These are phyloP conservation scores for Drosophila infuscata DNA, from an alignment of 2,888 invertebrate genomes.

Conservation along the genomic window DNA sequence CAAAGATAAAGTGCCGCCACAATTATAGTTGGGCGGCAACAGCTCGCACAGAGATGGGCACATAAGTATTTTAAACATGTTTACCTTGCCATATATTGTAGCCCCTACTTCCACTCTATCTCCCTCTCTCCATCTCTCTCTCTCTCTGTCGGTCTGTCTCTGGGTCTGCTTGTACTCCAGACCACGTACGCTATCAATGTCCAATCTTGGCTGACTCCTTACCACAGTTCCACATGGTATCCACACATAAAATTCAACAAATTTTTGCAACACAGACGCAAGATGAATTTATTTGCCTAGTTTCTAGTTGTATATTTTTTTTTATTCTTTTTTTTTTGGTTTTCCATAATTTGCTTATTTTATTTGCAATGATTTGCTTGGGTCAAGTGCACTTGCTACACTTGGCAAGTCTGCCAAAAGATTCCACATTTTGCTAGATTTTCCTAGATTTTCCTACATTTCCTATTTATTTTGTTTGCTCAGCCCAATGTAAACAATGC, in stretches of 20 bases:
- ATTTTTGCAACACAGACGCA: conserved; percentile 29
- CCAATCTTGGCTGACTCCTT: conserved; percentile 56
- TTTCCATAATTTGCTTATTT: conserved; percentile 71
- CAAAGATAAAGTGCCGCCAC: conserved; percentile 66
- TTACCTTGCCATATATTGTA: conserved; percentile 59
- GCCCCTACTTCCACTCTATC: background rate
- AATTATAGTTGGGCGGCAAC: conserved; percentile 61
- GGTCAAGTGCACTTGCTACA: conserved; percentile 18
- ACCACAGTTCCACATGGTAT: conserved; percentile 10
- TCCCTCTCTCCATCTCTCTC: background rate
- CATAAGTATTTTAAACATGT: conserved; percentile 72
- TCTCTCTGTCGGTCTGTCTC: background rate
- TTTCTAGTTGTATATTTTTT: conserved; percentile 2
- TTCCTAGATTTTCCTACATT: conserved; percentile 10
- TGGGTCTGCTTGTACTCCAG: conserved; percentile 34
- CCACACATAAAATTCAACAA: conserved; percentile 28
- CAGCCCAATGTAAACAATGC: conserved; percentile 54
- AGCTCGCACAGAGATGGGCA: conserved; percentile 30
- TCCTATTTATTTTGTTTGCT: conserved; percentile 39
- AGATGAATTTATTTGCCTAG: conserved; percentile 59
- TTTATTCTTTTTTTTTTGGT: conserved; percentile 13
- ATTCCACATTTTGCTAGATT: conserved; percentile 2
- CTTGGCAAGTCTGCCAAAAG: conserved; percentile 26
- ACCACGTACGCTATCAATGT: conserved; percentile 74
- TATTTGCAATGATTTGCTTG: conserved; percentile 62